Evolutionary conservation across 2,113 vertebrate genomes (phyloP).

Genomic region (Danionella cerebrum): DNA sequence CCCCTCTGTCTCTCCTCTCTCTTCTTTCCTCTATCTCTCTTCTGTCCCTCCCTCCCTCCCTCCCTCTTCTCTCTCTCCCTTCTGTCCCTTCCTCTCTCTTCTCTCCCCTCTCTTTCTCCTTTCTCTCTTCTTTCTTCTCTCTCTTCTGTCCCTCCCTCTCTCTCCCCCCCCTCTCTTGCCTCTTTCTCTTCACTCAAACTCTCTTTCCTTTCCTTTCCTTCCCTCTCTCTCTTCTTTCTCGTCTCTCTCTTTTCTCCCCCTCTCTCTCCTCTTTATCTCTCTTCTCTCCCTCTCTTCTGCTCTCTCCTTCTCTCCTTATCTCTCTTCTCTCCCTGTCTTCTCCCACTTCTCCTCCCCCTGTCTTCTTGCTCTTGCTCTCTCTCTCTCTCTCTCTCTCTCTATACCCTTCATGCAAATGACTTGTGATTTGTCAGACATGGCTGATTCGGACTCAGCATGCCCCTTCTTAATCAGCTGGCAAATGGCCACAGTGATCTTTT

Average conservation of each 20-base stretch:
- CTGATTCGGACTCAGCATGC: constrained; percentile 1
- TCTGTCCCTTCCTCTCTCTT: constrained; percentile 11
- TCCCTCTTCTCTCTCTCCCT: background rate
- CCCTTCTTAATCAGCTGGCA: constrained; percentile 22
- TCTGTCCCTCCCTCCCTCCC: constrained; percentile 8
- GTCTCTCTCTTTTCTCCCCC: background rate
- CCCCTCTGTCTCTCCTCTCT: background rate
- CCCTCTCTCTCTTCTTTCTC: background rate
- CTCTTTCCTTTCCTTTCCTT: background rate
- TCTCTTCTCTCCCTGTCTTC: background rate
- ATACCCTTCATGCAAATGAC: constrained; percentile 20
- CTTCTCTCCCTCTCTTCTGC: too few relatives aligned
- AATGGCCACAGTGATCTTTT: constrained; percentile 15
- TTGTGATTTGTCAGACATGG: constrained; percentile 34
- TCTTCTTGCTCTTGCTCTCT: background rate
- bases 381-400: background rate
- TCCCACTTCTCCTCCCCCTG: background rate
- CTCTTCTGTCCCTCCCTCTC: too few relatives aligned
- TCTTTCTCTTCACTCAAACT: background rate
- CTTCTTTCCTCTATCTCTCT: background rate
- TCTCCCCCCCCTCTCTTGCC: too few relatives aligned
- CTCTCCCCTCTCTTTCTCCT: background rate
- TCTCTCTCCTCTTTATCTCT: too few relatives aligned
- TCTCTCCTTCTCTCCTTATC: background rate
- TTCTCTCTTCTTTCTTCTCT: background rate